Conservation (phyloP, 2,888 invertebrate species). For the Caenorhabditis sp. region DNA sequence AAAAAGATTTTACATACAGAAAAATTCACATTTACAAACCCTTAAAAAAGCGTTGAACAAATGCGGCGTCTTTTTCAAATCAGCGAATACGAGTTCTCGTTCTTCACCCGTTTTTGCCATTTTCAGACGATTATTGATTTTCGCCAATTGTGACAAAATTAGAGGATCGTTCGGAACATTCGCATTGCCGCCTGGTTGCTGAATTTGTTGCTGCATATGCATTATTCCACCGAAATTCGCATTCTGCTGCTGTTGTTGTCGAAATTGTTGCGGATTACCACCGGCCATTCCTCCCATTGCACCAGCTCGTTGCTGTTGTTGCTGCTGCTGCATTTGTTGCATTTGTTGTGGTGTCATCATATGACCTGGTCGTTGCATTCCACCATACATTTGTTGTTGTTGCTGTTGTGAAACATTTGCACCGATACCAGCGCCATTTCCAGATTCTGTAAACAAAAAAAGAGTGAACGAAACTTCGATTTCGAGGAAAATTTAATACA, state of each 20-base stretch:
- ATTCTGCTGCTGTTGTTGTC: conserved; percentile 71
- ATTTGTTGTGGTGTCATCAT: conserved; percentile 19
- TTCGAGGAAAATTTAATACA: conserved; percentile 1
- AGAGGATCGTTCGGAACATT: conserved; percentile 8
- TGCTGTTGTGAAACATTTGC: conserved; percentile 21
- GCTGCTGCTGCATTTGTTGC: conserved; percentile 24
- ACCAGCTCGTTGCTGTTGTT: conserved; percentile 16
- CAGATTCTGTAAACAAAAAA: conserved; percentile 5
- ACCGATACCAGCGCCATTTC: conserved; percentile 10
- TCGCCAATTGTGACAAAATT: conserved; percentile 69
- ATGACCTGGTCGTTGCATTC: conserved; percentile 5
- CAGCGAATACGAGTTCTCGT: conserved; percentile 79
- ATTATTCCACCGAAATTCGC: neutral
- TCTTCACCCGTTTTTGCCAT: conserved; percentile 90
- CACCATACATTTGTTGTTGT: conserved; percentile 71
- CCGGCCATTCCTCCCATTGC: conserved; percentile 10
- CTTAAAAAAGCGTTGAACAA: conserved; percentile 92
- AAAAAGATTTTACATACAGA: neutral
- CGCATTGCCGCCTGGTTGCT: conserved; percentile 15
- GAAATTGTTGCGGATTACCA: conserved; percentile 12
- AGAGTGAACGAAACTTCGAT: neutral
- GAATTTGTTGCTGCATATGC: conserved; percentile 9
- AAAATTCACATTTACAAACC: conserved; percentile 10
- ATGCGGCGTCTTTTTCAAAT: conserved; percentile 90
- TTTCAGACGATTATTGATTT: conserved; percentile 87